Base-by-base conservation (phyloP, 2,113 vertebrate genomes). In the Microcebus jonahi region DNA sequence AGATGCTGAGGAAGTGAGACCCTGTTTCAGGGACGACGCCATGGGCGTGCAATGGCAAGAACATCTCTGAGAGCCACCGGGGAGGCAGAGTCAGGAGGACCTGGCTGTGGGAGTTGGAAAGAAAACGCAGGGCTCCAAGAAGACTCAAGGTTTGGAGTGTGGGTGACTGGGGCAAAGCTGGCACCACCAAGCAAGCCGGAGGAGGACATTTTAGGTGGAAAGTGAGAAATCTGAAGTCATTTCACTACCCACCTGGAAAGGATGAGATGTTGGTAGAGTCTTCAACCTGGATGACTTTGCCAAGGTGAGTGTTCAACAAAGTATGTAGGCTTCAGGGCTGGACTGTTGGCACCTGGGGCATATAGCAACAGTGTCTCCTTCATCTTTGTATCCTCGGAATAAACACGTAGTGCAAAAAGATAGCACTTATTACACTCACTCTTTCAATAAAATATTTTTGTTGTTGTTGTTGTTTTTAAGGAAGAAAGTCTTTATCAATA, bases 101-200 rank as follows among this genome's bases (percentile, higher is more conserved):
- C 14, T 90, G 65, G 65, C 31, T 10, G 1, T 76, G 63, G 17
- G 42, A 55, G 5, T 61, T 34, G 36, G 34, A 75, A 63, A 53
- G 82, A 39, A 88, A 45, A 76, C 0, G 5, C 2, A 23, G 42
- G 61, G 14, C 65, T 81, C 45, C 6, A 48, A 68, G 50, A 53
- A 65, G 36, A 88, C 17, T 6, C 4, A 18, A 20, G 61, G 67
- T 91, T 39, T 88, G 91, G 59, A 73, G 36, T 15, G 20, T 65
- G 0, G 0, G 4, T 1, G 1, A 12, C n/a, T 12, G 9, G 31
- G 53, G 15, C 34, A 3, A 34, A 45, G 57, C 31, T 48, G 70
- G 36, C 12, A 59, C n/a, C 34, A 11, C 68, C 50, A 53, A 5
- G 15, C 77, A 42, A 36, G 67, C 7, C 20, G 8, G 8, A 67